These are phyloP conservation scores for Phyto melanocephala DNA, from an alignment of 2,888 invertebrate genomes.

Conservation along the genomic window DNA sequence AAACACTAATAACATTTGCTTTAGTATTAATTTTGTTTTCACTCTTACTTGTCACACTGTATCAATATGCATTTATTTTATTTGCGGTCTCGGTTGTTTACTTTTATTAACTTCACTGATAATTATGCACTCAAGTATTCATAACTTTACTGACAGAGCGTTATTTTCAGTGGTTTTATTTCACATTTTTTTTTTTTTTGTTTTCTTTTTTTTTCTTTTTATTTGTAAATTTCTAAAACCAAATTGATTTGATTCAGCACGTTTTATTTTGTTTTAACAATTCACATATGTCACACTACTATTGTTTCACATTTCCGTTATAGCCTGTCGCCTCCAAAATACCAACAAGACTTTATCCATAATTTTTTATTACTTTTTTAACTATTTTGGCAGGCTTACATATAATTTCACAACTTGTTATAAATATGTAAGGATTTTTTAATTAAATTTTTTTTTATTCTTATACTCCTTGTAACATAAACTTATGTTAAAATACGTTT, in stretches of 20 bases:
- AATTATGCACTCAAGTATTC: background rate
- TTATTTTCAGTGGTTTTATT: background rate
- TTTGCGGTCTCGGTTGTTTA: background rate
- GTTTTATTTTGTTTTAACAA: background rate
- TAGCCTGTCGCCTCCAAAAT: background rate
- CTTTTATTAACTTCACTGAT: conserved; percentile 5
- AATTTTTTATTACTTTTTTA: background rate
- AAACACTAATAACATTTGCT: too few species aligned
- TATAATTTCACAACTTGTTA: background rate
- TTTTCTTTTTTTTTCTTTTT: background rate
- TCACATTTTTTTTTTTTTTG: background rate
- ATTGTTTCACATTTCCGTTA: background rate
- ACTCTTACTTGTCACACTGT: background rate
- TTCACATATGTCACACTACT: background rate
- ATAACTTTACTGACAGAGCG: background rate
- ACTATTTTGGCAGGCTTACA: background rate
- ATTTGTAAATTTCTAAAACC: background rate
- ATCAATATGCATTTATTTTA: background rate
- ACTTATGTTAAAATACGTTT: background rate
- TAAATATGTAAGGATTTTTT: background rate
- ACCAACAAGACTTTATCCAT: background rate
- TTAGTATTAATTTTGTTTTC: background rate
- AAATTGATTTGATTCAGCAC: background rate
- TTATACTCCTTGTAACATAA: background rate
- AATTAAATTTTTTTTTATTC: background rate